A percentile compares a stretch with the other conserved stretches of the same genome.
phyloP scores from a whole-genome alignment of 2,888 invertebrate species.

The Chrysomela aeneicollis region DNA sequence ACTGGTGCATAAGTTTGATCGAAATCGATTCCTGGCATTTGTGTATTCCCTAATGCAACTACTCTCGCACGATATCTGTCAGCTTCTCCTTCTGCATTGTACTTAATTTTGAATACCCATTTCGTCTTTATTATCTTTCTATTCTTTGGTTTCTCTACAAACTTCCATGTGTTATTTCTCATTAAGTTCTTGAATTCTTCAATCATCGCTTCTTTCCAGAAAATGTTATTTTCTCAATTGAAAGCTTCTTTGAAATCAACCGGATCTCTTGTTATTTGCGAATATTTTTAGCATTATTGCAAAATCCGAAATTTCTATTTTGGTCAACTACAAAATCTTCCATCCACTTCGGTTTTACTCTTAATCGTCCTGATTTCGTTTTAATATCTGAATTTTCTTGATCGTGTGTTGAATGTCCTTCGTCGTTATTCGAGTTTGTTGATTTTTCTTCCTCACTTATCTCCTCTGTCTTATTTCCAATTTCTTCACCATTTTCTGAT shows the following conservation, averaged over 20 bases:
- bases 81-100: neutral
- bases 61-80: neutral
- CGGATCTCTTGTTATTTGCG: too few relatives aligned
- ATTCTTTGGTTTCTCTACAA: neutral
- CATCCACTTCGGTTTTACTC: neutral
- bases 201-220: slow-evolving; percentile 28
- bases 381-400: neutral
- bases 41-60: neutral
- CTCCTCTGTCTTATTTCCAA: too few relatives aligned
- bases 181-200: slow-evolving; percentile 45
- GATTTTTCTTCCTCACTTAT: too few relatives aligned
- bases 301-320: neutral
- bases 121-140: too few relatives aligned
- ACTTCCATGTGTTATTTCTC: neutral
- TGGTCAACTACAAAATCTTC: neutral
- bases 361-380: neutral
- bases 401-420: too few relatives aligned
- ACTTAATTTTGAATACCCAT: too few relatives aligned
- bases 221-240: too few relatives aligned
- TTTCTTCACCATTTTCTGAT: too few relatives aligned
- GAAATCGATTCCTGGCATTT: neutral
- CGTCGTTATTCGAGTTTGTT: too few relatives aligned
- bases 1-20: neutral
- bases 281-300: neutral
- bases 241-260: too few relatives aligned